These are phyloP conservation scores for Emmelina monodactyla DNA, from an alignment of 2,888 invertebrate species.

Conservation along the genomic window DNA sequence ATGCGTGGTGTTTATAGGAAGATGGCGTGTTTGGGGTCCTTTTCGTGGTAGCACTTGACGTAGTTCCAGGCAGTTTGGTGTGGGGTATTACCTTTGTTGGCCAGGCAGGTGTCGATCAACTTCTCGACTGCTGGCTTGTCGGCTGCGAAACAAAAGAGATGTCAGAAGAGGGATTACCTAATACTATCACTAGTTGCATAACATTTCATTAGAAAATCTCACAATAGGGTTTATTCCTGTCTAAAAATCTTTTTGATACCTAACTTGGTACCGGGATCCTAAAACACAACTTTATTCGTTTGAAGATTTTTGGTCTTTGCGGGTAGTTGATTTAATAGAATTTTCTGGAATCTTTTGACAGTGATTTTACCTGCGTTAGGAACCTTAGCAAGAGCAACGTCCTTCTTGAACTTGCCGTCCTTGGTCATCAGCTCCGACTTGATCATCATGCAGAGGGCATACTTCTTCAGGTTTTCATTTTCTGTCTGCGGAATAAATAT, in stretches of 20 bases:
- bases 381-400: constrained; percentile 54
- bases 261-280: too few relatives aligned
- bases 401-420: constrained; percentile 62
- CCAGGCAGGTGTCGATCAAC: constrained; percentile 50
- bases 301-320: too few relatives aligned
- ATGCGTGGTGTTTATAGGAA: constrained; percentile 38
- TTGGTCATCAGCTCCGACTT: constrained; percentile 61
- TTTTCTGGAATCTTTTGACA: too few relatives aligned
- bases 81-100: constrained; percentile 53
- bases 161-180: neutral
- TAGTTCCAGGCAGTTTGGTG: constrained; percentile 63
- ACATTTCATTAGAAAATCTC: too few relatives aligned
- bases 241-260: too few relatives aligned
- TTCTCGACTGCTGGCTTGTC: constrained; percentile 54
- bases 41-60: constrained; percentile 60
- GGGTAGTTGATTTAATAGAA: too few relatives aligned
- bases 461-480: constrained; percentile 51
- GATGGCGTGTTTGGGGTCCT: constrained; percentile 58
- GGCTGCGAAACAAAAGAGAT: constrained; percentile 23
- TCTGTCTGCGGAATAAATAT: constrained; percentile 32
- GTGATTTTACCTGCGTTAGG: constrained; percentile 49
- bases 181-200: neutral
- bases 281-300: too few relatives aligned
- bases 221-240: too few relatives aligned
- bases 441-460: constrained; percentile 52